Evolutionary conservation across 23 tunicate species (phyloP).

Genomic region (Diplosoma virens): DNA sequence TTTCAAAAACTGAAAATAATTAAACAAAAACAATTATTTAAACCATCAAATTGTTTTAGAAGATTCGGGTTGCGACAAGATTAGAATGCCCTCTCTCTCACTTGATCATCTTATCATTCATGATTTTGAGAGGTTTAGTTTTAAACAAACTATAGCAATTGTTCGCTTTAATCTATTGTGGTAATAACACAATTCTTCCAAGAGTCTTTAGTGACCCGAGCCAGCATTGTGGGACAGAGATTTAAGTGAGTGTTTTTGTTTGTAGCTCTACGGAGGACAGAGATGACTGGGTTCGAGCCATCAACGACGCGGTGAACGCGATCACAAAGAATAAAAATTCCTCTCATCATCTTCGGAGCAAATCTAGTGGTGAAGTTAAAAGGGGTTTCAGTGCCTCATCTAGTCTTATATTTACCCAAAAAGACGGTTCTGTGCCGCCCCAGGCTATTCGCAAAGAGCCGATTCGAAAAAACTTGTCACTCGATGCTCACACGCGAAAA

Average conservation of each 20-base stretch:
- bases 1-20: no score
- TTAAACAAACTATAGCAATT: background rate
- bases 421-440: background rate
- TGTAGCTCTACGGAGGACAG: slow-evolving; percentile 44
- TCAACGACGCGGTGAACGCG: slow-evolving; percentile 39
- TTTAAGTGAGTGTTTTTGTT: no score
- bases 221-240: no score
- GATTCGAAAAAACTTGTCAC: background rate
- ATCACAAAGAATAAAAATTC: background rate
- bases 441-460: background rate
- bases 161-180: no score
- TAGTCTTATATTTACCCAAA: background rate
- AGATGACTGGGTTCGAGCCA: slow-evolving; percentile 46
- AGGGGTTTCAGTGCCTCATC: background rate
- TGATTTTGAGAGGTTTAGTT: no score
- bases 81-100: no score
- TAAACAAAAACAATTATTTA: no score
- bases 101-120: no score
- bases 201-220: no score
- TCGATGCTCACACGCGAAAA: background rate
- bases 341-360: background rate
- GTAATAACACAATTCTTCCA: no score
- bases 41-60: background rate
- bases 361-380: background rate
- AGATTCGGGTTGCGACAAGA: background rate